Percentiles rank a stretch among this genome's conserved stretches.
These are phyloP conservation scores for Tribolium freemani DNA, from an alignment of 2,888 invertebrate species.

Conservation along the genomic window DNA sequence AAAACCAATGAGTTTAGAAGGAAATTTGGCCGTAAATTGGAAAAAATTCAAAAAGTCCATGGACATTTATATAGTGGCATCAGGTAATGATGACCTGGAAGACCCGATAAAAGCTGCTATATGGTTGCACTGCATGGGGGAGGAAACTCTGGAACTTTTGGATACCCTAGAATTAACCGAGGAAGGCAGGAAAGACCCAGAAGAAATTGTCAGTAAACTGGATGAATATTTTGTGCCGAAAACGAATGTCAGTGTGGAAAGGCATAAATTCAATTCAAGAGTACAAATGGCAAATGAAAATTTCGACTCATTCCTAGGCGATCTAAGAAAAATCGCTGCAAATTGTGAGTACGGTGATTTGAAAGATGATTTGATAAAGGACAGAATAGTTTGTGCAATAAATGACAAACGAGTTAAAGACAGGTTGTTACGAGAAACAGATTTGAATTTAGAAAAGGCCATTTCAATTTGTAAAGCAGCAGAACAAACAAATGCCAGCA, in stretches of 20 bases:
- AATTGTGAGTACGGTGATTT: slow-evolving; percentile 24
- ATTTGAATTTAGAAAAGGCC: slow-evolving; percentile 2
- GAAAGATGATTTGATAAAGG: slow-evolving; percentile 15
- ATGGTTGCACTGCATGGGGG: slow-evolving; percentile 48
- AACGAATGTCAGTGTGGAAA: slow-evolving; percentile 4
- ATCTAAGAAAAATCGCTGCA: slow-evolving; percentile 27
- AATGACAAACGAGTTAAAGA: slow-evolving; percentile 9
- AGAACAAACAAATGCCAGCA: no score
- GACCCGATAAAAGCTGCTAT: slow-evolving; percentile 40
- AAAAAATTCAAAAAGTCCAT: slow-evolving; percentile 44
- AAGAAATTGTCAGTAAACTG: slow-evolving; percentile 32
- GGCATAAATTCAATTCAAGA: slow-evolving; percentile 21
- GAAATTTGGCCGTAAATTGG: slow-evolving; percentile 47
- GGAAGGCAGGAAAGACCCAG: slow-evolving; percentile 43
- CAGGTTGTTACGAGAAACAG: slow-evolving; percentile 20
- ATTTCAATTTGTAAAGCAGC: slow-evolving; percentile 3
- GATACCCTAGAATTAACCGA: slow-evolving; percentile 49
- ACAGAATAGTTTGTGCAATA: slow-evolving; percentile 25
- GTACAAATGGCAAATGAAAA: slow-evolving; percentile 1
- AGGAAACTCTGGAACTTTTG: slow-evolving; percentile 49
- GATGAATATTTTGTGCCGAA: slow-evolving; percentile 29
- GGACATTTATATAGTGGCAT: slow-evolving; percentile 48
- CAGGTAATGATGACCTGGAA: slow-evolving; percentile 42
- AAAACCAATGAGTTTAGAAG: neutral
- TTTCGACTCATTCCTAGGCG: slow-evolving; percentile 24